Conservation (phyloP, 2,888 invertebrate species). For the Julus scanicus region DNA sequence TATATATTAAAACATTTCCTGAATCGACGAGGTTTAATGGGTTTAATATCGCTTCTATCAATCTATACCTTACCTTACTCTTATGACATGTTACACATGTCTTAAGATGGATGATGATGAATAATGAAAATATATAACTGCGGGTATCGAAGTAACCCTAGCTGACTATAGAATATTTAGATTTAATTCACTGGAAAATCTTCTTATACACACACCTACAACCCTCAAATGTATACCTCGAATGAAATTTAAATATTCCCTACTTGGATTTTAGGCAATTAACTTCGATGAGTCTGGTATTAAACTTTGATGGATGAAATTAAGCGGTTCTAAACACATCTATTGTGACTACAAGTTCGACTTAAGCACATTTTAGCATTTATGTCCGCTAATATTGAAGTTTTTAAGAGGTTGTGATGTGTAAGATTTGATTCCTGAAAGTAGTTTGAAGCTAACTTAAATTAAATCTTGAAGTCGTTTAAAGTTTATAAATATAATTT, state of each 20-base stretch:
- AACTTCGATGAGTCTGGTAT: not conserved
- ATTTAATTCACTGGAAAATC: conserved; percentile 9
- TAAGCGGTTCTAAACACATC: too few species aligned
- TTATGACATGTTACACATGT: conserved; percentile 27
- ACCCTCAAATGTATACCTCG: not conserved
- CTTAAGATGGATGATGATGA: conserved; percentile 33
- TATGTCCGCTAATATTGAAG: too few species aligned
- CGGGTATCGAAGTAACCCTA: not conserved
- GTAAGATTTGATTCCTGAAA: too few species aligned
- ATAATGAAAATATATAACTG: conserved; percentile 20
- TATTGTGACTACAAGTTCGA: too few species aligned
- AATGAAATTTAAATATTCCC: not conserved
- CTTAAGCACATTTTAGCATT: too few species aligned
- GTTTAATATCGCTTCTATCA: conserved; percentile 33
- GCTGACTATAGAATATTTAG: not conserved
- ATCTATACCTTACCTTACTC: conserved; percentile 28
- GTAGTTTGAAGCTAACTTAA: too few species aligned
- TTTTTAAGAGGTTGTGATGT: too few species aligned
- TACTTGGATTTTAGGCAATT: not conserved
- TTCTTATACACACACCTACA: not conserved
- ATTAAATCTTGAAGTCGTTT: too few species aligned
- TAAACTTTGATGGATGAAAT: too few species aligned
- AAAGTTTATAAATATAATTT: too few species aligned
- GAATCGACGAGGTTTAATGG: conserved; percentile 33
- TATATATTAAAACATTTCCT: conserved; percentile 1